A percentile compares a stretch with the other conserved stretches of the same genome.
These are phyloP conservation scores for Zoroaster sp. DNA, from an alignment of 53 echinoderm and acorn worm genomes.

Conservation along the genomic window DNA sequence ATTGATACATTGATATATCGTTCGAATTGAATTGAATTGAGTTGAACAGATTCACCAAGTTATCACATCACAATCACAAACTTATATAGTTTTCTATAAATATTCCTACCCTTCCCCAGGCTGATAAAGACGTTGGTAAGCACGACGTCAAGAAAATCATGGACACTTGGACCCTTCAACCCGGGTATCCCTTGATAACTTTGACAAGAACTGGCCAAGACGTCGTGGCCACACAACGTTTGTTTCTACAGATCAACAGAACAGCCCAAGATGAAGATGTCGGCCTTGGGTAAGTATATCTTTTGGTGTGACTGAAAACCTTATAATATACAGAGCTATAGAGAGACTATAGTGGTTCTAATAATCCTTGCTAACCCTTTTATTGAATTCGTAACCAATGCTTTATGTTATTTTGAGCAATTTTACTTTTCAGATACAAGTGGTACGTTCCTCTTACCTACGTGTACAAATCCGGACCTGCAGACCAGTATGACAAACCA, in stretches of 20 bases:
- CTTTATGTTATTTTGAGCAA: too few species aligned
- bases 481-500: slow-evolving; percentile 54
- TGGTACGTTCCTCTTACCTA: slow-evolving; percentile 91
- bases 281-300: not conserved
- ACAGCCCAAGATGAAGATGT: too few species aligned
- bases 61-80: too few species aligned
- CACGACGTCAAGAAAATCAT: slow-evolving; percentile 75
- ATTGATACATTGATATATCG: too few species aligned
- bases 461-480: slow-evolving; percentile 46
- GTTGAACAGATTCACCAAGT: too few species aligned
- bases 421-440: slow-evolving; percentile 61
- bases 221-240: slow-evolving; percentile 46
- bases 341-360: too few species aligned
- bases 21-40: too few species aligned
- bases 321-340: too few species aligned
- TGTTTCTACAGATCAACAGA: slow-evolving; percentile 13
- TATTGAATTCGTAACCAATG: too few species aligned
- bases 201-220: slow-evolving; percentile 46
- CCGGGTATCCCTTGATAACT: slow-evolving; percentile 86
- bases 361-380: too few species aligned
- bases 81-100: too few species aligned
- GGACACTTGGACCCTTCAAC: slow-evolving; percentile 94
- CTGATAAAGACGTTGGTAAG: slow-evolving; percentile 61
- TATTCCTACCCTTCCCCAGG: not conserved
- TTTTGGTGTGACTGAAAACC: too few species aligned